Percentiles rank a stretch among this genome's conserved stretches.
phyloP scores from a whole-genome alignment of 2,888 invertebrate species.

The Dermolepida albohirtum region DNA sequence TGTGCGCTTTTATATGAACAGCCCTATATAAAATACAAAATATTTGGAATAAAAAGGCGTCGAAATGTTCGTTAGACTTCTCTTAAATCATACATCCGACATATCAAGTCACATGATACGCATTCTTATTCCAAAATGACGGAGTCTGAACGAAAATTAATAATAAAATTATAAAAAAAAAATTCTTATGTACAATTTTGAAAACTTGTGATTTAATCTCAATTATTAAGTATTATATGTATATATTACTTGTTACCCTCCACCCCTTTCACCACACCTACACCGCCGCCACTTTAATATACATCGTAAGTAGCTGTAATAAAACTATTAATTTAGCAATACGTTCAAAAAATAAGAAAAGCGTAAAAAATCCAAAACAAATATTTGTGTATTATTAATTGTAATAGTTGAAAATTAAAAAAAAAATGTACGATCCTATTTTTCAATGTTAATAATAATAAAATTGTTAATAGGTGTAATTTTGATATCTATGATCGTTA shows the following conservation, averaged over 20 bases:
- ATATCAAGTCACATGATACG: conserved; percentile 27
- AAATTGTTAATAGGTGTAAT: not conserved
- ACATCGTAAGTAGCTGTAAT: not conserved
- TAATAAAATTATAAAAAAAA: not conserved
- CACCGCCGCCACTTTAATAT: not conserved
- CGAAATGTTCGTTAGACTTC: not conserved
- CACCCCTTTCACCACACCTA: not conserved
- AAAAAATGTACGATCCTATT: conserved; percentile 1
- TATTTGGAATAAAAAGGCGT: not conserved
- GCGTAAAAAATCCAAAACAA: not conserved
- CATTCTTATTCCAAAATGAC: conserved; percentile 24
- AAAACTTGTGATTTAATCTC: conserved; percentile 43
- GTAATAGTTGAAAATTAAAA: not conserved
- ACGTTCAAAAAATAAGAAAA: not conserved
- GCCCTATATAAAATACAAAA: conserved; percentile 6
- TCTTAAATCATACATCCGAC: not conserved
- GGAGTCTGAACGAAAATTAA: conserved; percentile 1
- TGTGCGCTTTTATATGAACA: not conserved
- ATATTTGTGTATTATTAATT: not conserved
- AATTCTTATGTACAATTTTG: conserved; percentile 35
- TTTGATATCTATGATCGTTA: too few species aligned
- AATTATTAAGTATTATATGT: conserved; percentile 24
- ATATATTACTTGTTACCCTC: not conserved
- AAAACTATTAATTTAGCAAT: conserved; percentile 7
- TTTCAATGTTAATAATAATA: conserved; percentile 6